phyloP scores from a whole-genome alignment of 2,797 vertebrate genomes.

The Megaceryle alcyon region DNA sequence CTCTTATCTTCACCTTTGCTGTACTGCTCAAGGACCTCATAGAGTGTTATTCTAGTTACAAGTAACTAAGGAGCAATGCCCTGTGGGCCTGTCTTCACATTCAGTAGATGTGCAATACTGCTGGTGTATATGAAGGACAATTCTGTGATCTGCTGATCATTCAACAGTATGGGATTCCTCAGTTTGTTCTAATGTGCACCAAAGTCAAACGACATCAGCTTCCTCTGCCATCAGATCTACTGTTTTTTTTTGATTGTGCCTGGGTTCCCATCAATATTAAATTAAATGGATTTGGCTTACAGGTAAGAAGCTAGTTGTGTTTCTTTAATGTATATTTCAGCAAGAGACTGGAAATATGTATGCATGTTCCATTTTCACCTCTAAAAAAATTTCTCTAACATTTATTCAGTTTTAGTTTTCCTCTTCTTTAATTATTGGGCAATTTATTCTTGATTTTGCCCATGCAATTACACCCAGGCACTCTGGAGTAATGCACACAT shows the following conservation, averaged over 20 bases:
- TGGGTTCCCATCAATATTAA: not conserved
- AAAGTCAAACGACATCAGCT: not conserved
- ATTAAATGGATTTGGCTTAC: not conserved
- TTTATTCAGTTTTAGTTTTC: not conserved
- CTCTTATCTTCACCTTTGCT: not conserved
- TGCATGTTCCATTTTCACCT: not conserved
- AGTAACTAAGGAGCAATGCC: not conserved
- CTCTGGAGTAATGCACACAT: not conserved
- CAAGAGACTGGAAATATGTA: not conserved
- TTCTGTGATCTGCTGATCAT: not conserved
- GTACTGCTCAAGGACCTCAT: not conserved
- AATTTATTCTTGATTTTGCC: not conserved
- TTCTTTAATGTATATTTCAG: not conserved
- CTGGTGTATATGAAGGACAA: not conserved
- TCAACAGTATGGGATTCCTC: not conserved
- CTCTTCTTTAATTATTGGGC: not conserved
- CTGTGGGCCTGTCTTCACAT: not conserved
- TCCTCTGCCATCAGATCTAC: not conserved
- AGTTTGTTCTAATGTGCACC: not conserved
- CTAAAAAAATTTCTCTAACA: not conserved
- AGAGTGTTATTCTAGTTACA: not conserved
- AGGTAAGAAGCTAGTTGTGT: not conserved
- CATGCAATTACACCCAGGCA: not conserved
- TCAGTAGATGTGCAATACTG: not conserved
- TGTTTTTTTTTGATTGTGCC: not conserved